These are phyloP conservation scores for Xenopus petersii DNA, from an alignment of 2,797 vertebrate genomes.

Conservation along the genomic window DNA sequence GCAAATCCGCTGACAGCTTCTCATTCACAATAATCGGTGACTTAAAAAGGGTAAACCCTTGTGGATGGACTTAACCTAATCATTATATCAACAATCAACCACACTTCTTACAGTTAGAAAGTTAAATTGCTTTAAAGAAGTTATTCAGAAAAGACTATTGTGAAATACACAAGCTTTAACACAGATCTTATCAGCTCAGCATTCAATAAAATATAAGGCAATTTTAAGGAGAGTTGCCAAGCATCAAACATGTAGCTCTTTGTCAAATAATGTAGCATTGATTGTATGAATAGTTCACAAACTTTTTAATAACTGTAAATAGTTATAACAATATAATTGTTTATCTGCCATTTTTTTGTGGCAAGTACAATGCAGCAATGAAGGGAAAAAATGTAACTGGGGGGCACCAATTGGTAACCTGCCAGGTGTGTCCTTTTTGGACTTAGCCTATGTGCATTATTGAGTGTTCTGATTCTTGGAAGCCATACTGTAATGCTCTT, in stretches of 20 bases:
- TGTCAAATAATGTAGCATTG: background rate
- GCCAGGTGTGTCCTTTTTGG: no score
- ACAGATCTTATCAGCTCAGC: background rate
- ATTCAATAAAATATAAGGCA: background rate
- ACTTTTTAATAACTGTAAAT: no score
- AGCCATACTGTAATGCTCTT: no score
- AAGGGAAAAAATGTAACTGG: no score
- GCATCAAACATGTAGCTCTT: background rate
- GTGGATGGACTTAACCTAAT: slow-evolving; percentile 5
- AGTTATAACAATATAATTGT: no score
- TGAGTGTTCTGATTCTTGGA: no score
- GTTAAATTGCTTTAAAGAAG: background rate
- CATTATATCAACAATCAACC: slow-evolving; percentile 1
- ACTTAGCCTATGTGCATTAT: no score
- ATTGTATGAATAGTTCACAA: no score
- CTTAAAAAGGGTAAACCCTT: background rate
- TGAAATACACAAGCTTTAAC: background rate
- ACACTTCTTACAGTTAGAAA: background rate
- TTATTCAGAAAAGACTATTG: background rate
- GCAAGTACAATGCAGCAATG: no score
- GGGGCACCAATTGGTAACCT: no score
- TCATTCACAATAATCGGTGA: background rate
- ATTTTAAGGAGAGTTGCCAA: background rate
- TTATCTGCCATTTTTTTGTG: no score
- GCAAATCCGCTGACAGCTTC: background rate